These are phyloP conservation scores for Centroberyx gerrardi DNA, from an alignment of 2,797 vertebrate species.

Conservation along the genomic window DNA sequence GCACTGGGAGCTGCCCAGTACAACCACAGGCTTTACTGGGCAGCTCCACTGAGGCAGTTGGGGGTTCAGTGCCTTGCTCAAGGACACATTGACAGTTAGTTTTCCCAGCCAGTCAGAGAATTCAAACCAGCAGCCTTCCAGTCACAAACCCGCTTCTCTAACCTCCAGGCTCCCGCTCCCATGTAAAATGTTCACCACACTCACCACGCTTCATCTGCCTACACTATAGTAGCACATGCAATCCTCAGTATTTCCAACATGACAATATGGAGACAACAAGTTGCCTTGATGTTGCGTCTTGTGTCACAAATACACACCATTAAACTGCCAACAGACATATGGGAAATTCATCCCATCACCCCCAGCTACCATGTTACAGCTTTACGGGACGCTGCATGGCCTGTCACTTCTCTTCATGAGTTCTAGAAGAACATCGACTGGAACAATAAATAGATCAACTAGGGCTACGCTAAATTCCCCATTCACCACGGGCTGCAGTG, in stretches of 20 bases:
- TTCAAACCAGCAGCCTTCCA: background rate
- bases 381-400: slow-evolving; percentile 12
- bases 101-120: background rate
- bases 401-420: slow-evolving; percentile 20
- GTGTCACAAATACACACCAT: background rate
- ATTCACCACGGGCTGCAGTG: slow-evolving; percentile 5
- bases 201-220: slow-evolving; percentile 1
- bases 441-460: slow-evolving; percentile 31
- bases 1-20: too few relatives aligned
- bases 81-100: too few relatives aligned
- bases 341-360: background rate
- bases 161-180: background rate
- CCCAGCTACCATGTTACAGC: background rate
- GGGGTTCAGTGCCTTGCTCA: too few relatives aligned
- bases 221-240: slow-evolving; percentile 8
- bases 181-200: background rate
- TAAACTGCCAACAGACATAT: slow-evolving; percentile 10
- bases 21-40: too few relatives aligned
- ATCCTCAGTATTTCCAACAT: slow-evolving; percentile 16
- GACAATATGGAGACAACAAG: background rate
- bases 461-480: background rate
- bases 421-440: background rate
- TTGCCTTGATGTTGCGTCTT: background rate
- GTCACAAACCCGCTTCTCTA: background rate
- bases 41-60: too few relatives aligned